Evolutionary conservation across 2,888 invertebrate species (phyloP), one percentile per base, ranked within the genome.

Genomic region (Cerceris rybyensis): DNA sequence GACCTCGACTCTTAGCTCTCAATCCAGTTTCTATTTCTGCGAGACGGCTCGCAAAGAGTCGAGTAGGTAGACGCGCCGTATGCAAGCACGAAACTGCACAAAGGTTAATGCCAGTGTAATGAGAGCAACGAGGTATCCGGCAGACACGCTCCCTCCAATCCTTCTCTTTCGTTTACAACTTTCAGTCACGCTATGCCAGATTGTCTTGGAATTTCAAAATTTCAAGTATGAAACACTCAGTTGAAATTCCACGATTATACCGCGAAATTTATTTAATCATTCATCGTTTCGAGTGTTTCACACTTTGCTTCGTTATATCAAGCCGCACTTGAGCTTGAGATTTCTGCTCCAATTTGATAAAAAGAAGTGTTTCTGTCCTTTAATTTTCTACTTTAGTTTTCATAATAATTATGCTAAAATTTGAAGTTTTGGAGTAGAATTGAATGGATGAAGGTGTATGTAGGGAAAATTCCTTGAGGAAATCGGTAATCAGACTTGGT

Each of bases 21-120:
- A 74, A 69, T 82, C 75, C 70, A 83, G 80, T 83, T 83, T 83
- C 80, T 83, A 82, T 82, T 83, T 80, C 71, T 82, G 82, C 67
- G 65, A 78, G 75, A 70, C 57, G 28, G 28, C 6, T 52, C 58
- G 58, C 16, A 59, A 46, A 60, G 60, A 65, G 71, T 49, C 59
- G 54, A 69, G 61, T 66, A 82, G 55, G 58, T 60, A 55, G 65
- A 72, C 66, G 70, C 42, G 63, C 57, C 60, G 57, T 70, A 74
- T 64, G 54, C 78, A 79, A 66, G 61, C 76, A 75, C 64, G 70
- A 64, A 78, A 77, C 75, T 52, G 77, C 73, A 78, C 75, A 80
- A 78, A 83, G 82, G 82, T 83, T 83, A 83, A 83, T 83, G 80
- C 57, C 80, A 75, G 77, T 64, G 76, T 75, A 82, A 82, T 68